Evolutionary conservation across 2,113 vertebrate species (phyloP).

Genomic region (Oryzias curvinotus): DNA sequence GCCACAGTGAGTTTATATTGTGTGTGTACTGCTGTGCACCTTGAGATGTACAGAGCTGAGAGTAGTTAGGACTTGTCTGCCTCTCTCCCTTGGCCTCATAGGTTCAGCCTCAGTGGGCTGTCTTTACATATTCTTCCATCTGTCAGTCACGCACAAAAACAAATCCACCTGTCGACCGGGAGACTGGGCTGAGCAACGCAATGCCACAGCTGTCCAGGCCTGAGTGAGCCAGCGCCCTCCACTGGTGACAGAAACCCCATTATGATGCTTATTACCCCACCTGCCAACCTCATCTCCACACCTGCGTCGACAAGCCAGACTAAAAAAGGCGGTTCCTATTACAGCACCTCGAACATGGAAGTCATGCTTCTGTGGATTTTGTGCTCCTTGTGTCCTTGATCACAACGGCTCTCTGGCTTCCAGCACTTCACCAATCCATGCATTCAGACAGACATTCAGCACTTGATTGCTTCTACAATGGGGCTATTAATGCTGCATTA

Average conservation of each 20-base stretch:
- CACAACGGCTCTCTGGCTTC: constrained; percentile 54
- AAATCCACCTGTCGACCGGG: constrained; percentile 75
- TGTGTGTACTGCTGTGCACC: constrained; percentile 47
- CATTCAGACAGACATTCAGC: constrained; percentile 51
- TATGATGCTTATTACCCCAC: constrained; percentile 67
- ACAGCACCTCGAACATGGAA: constrained; percentile 48
- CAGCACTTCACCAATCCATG: constrained; percentile 55
- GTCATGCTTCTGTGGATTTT: constrained; percentile 63
- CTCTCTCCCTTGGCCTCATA: constrained; percentile 65
- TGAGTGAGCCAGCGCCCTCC: constrained; percentile 67
- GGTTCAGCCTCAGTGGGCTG: constrained; percentile 78
- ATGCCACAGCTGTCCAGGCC: constrained; percentile 66
- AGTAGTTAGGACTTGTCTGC: constrained; percentile 67
- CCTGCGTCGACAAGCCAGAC: constrained; percentile 46
- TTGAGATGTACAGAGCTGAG: constrained; percentile 45
- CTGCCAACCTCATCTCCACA: constrained; percentile 59
- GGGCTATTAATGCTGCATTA: constrained; percentile 74
- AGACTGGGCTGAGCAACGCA: constrained; percentile 58
- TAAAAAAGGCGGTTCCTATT: constrained; percentile 66
- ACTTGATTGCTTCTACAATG: constrained; percentile 68
- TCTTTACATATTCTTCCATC: constrained; percentile 76
- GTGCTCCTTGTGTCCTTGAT: constrained; percentile 64
- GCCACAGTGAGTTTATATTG: constrained; percentile 46
- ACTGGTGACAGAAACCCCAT: constrained; percentile 71
- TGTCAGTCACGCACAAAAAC: constrained; percentile 77